Evolutionary conservation across 2,113 vertebrate genomes (phyloP).

Genomic region (Pollachius pollachius): DNA sequence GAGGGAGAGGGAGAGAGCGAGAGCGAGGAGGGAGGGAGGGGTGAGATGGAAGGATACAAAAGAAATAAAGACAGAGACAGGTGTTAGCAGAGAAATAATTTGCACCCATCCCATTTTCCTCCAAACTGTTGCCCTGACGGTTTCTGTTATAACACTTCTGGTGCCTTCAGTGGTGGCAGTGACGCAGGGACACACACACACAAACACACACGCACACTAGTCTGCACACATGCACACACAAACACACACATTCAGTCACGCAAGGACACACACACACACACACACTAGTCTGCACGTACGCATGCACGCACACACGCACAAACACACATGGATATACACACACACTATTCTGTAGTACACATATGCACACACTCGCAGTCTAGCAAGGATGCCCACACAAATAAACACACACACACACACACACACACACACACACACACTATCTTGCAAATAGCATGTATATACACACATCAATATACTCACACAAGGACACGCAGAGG

Average conservation of each 20-base stretch:
- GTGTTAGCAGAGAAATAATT: neutral
- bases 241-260: neutral
- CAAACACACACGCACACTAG: neutral
- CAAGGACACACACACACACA: neutral
- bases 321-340: neutral
- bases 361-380: conserved; percentile 1
- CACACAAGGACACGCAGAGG: too few species aligned
- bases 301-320: neutral
- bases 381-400: neutral
- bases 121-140: too few species aligned
- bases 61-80: neutral
- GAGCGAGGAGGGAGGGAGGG: neutral
- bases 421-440: neutral
- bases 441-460: too few species aligned
- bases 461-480: too few species aligned
- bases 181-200: neutral
- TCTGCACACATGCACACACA: conserved; percentile 24
- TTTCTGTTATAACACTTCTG: too few species aligned
- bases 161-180: too few species aligned
- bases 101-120: too few species aligned
- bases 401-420: conserved; percentile 2
- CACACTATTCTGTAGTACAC: conserved; percentile 4
- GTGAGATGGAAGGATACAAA: neutral
- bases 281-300: too few species aligned
- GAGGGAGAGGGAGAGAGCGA: conserved; percentile 14